Conservation (phyloP, 1,140 invertebrate species). For the Diorhabda sublineata region DNA sequence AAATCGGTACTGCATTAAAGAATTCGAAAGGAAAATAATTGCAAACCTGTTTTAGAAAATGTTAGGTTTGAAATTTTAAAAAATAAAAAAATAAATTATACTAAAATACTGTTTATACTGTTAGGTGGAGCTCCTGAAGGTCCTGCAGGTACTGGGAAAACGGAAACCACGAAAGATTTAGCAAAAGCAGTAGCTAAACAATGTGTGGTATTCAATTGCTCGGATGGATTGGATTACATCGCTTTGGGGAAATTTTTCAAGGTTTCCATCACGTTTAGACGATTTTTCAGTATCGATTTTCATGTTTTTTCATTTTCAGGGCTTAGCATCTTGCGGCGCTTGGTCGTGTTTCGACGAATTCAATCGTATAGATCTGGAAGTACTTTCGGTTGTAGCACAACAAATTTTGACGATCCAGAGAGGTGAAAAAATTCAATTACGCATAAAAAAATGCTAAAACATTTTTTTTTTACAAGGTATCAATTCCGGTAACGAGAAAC, state of each 20-base stretch:
- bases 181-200: slow-evolving; percentile 95
- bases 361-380: slow-evolving; percentile 78
- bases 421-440: slow-evolving; percentile 32
- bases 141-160: slow-evolving; percentile 93
- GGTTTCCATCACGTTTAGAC: slow-evolving; percentile 41
- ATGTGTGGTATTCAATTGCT: slow-evolving; percentile 96
- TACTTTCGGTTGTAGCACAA: slow-evolving; percentile 88
- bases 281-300: too few species aligned
- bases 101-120: neutral
- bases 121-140: slow-evolving; percentile 85
- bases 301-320: slow-evolving; percentile 48
- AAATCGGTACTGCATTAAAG: too few species aligned
- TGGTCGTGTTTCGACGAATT: slow-evolving; percentile 99
- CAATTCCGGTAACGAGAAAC: slow-evolving; percentile 64
- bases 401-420: slow-evolving; percentile 79
- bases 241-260: slow-evolving; percentile 96
- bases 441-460: slow-evolving; percentile 37
- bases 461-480: slow-evolving; percentile 50
- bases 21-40: too few species aligned
- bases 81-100: too few species aligned
- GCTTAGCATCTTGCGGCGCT: slow-evolving; percentile 88
- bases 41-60: too few species aligned
- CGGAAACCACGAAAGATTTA: slow-evolving; percentile 94
- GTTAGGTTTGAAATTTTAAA: too few species aligned
- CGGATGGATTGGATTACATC: slow-evolving; percentile 87